Evolutionary conservation across 1,140 invertebrate species (phyloP).

Genomic region (Carposina sasakii): DNA sequence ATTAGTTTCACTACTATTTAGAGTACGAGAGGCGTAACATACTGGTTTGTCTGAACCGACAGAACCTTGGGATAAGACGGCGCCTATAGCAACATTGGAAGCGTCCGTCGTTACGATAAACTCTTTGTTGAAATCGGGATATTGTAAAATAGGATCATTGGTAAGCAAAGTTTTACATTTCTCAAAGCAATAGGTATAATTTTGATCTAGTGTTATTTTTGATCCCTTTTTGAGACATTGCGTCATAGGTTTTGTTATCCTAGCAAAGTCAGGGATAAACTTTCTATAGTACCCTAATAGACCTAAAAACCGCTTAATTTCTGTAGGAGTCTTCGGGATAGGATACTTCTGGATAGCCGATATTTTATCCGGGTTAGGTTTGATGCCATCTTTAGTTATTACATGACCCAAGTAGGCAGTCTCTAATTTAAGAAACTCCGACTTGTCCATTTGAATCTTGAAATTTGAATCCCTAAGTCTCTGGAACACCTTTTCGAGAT

Average conservation of each 20-base stretch:
- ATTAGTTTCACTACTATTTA: not conserved
- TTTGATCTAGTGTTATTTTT: not conserved
- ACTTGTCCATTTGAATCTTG: slow-evolving; percentile 21
- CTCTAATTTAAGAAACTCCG: too few relatives aligned
- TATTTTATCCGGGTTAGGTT: slow-evolving; percentile 12
- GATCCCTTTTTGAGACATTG: not conserved
- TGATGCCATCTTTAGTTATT: slow-evolving; percentile 21
- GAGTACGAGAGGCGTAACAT: not conserved
- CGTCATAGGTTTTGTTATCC: slow-evolving; percentile 26
- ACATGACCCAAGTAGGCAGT: slow-evolving; percentile 28
- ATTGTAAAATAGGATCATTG: not conserved
- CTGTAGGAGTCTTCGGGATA: too few relatives aligned
- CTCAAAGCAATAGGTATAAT: not conserved
- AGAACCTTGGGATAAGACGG: slow-evolving; percentile 19
- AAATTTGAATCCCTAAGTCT: slow-evolving; percentile 25
- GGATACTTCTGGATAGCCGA: not conserved
- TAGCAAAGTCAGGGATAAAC: slow-evolving; percentile 27
- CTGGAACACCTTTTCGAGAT: slow-evolving; percentile 24
- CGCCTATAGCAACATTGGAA: slow-evolving; percentile 21
- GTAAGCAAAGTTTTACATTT: slow-evolving; percentile 4
- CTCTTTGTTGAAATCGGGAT: not conserved
- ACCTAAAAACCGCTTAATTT: too few relatives aligned
- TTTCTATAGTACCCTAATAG: slow-evolving; percentile 25
- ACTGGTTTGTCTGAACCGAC: slow-evolving; percentile 14
- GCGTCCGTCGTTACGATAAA: not conserved